A percentile compares a stretch with the other conserved stretches of the same genome.
These are phyloP conservation scores for Zaprionus obscuricornis DNA, from an alignment of 2,888 invertebrate species.

Conservation along the genomic window DNA sequence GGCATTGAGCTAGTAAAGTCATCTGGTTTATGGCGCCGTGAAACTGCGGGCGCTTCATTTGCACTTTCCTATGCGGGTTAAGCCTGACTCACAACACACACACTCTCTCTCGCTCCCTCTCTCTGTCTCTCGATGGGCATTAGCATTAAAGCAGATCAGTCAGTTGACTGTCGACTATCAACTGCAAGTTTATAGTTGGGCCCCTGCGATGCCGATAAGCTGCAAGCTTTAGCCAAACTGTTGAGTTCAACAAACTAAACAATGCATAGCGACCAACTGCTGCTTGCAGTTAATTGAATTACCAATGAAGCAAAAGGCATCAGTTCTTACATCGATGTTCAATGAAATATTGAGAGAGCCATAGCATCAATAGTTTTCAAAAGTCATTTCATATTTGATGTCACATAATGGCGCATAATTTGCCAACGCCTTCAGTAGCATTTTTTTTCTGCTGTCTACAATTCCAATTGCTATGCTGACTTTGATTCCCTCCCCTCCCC, in stretches of 20 bases:
- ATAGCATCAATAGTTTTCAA: constrained; percentile 32
- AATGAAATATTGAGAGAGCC: constrained; percentile 42
- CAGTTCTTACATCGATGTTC: constrained; percentile 45
- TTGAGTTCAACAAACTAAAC: constrained; percentile 69
- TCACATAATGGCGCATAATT: constrained; percentile 74
- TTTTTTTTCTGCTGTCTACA: too few relatives aligned
- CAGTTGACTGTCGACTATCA: constrained; percentile 30
- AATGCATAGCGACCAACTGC: constrained; percentile 48
- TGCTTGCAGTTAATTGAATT: constrained; percentile 62
- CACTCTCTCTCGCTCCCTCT: not conserved
- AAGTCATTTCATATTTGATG: constrained; percentile 44
- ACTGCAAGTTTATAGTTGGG: constrained; percentile 43
- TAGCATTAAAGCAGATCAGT: constrained; percentile 68
- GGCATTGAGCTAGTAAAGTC: constrained; percentile 68
- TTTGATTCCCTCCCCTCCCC: constrained; percentile 1
- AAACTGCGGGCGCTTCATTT: constrained; percentile 72
- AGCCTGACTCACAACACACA: constrained; percentile 12
- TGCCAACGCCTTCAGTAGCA: constrained; percentile 30
- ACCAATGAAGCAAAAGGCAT: constrained; percentile 47
- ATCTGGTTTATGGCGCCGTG: constrained; percentile 65
- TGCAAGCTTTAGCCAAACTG: constrained; percentile 6
- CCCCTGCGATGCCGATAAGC: constrained; percentile 39
- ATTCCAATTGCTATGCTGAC: too few relatives aligned
- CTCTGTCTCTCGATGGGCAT: constrained; percentile 40
- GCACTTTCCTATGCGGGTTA: constrained; percentile 64